Base-by-base conservation (phyloP, 2,888 invertebrate genomes). In the Gymnosoma rotundatum region DNA sequence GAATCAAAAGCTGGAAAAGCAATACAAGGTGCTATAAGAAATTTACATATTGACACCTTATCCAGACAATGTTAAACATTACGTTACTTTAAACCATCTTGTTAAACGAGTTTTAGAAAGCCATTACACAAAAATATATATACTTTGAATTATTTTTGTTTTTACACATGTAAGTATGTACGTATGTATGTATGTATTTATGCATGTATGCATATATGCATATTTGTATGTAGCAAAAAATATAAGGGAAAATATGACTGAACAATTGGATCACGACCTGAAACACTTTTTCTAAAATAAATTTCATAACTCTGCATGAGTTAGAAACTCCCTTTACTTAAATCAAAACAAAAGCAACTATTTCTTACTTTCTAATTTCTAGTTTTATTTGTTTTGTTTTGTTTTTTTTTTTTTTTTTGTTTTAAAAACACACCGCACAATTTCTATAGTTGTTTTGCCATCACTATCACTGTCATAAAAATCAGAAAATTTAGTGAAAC, bases 21-120 rank as follows among this genome's bases (percentile, higher is more conserved):
- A 74, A 58, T 20, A 20, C 21, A 52, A 66, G 50, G 58, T 72
- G 72, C n/a, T 58, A 60, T 61, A 60, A 45, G 67, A 69, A 67
- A 78, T 32, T 78, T 73, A 83, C 73, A 78, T 78, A 56, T 78
- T 82, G 61, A 73, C 82, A 82, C 76, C 72, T 75, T 52, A 48
- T 38, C 1, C 36, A 25, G 38, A 8, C 32, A 42, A 38, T 32
- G n/a, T 25, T 38, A 64, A 18, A 18, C 42, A 32, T 20, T 61
- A 20, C 12, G 21, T 18, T 21, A 20, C 18, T 18, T 42, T 64
- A 18, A 42, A 20, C 10, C 61, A 48, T 54, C 14, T 48, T 48
- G 14, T 42, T 42, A 42, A 32, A 32, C 45, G 45, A 4, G 45
- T 48, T 48, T n/a, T 2, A 4, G 14, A 10, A 10, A n/a, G 45